Evolutionary conservation across 2,113 vertebrate species (phyloP), one percentile per base, ranked within the genome.

Genomic region (Cyrtonyx montezumae): DNA sequence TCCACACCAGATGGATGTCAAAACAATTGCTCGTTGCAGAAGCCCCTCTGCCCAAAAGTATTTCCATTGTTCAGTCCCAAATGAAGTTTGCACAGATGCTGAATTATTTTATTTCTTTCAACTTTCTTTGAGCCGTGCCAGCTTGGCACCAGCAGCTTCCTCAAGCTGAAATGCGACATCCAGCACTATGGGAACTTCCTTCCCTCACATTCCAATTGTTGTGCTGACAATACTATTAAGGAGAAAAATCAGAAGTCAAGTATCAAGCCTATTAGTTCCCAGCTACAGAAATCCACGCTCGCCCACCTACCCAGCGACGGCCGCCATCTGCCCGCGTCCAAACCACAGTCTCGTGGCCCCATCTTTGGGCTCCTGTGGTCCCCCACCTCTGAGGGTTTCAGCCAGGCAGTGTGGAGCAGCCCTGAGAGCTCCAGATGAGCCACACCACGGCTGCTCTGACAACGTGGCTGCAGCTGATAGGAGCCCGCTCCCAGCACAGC

Each of bases 1-100:
- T 87, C 85, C 66, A 90, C 90, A 67, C 83, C 90, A 65, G 46
- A 75, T n/a, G 11, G 30, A 70, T 90, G 70, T 91, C 84, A 87
- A 63, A 84, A n/a, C 43, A 87, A 73, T 43, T 3, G 19, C 77
- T 76, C 51, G 80, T 59, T 17, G 89, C 80, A 79, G 87, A 63
- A 53, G 55, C 28, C 11, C 58, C 1, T 1, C 20, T 2, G 36
- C 69, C 59, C n/a, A 42, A 58, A 56, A 90, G 58, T 43, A 9
- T 68, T 92, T 73, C 85, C 66, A 68, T 59, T 25, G 55, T 67
- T 88, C 77, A 51, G 70, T 46, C 42, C n/a, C 45, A 84, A 58
- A 30, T 83, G 34, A 61, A 51, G 68, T 62, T 80, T 71, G 48
- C 73, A 83, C 32, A 87, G 65, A 92, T 49, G 65, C 37, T 53